Evolutionary conservation across 2,113 vertebrate species (phyloP).

Genomic region (Syngnathus scovelli): DNA sequence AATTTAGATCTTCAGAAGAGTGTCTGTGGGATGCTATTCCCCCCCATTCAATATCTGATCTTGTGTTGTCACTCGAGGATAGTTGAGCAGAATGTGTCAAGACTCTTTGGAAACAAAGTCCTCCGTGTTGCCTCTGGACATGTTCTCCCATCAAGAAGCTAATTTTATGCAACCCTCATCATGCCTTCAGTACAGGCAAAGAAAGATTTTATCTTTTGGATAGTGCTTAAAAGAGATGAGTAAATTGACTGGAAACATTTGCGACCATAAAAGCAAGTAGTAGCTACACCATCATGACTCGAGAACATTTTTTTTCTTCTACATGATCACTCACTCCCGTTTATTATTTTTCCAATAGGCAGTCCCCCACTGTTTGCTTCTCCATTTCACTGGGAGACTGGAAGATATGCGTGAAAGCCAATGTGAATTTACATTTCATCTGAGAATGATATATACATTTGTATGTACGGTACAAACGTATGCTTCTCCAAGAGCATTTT

Average conservation of each 20-base stretch:
- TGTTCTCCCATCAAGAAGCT: conserved; percentile 56
- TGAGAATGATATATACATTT: conserved; percentile 5
- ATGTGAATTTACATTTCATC: conserved; percentile 7
- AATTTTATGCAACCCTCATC: conserved; percentile 65
- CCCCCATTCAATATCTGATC: conserved; percentile 49
- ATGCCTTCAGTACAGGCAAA: conserved; percentile 48
- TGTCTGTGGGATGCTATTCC: conserved; percentile 57
- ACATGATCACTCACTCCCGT: conserved; percentile 31
- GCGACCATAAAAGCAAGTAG: conserved; percentile 40
- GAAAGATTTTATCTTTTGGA: conserved; percentile 55
- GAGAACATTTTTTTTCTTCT: conserved; percentile 37
- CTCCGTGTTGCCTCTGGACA: conserved; percentile 60
- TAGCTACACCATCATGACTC: conserved; percentile 28
- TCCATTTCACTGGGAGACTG: conserved; percentile 15
- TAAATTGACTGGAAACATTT: conserved; percentile 62
- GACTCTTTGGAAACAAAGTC: conserved; percentile 62
- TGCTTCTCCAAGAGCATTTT: conserved; percentile 1
- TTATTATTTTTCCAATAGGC: conserved; percentile 37
- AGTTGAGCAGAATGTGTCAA: conserved; percentile 49
- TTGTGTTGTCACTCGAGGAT: conserved; percentile 47
- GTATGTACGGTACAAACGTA: not conserved
- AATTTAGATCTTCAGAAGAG: conserved; percentile 50
- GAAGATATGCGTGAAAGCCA: conserved; percentile 6
- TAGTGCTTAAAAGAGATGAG: conserved; percentile 45
- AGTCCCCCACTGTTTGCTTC: conserved; percentile 24